Percentiles rank a stretch among this genome's conserved stretches.
Conservation (phyloP, 2,113 vertebrate species). For the Melanerpes formicivorus region DNA sequence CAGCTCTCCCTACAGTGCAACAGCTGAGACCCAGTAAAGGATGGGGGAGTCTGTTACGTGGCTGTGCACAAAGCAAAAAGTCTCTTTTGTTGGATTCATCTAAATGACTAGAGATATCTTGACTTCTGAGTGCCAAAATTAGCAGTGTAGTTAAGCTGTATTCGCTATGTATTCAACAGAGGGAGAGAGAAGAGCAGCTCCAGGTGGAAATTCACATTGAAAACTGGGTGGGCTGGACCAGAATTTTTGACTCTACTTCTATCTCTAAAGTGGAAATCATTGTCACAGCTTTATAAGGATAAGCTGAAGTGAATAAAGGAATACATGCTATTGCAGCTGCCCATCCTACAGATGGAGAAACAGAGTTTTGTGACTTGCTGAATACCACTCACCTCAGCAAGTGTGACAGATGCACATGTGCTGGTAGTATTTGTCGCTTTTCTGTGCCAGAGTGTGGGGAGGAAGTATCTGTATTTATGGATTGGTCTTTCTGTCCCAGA, state of each 20-base stretch:
- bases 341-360: neutral
- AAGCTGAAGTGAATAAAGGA: neutral
- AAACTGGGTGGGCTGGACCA: neutral
- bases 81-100: neutral
- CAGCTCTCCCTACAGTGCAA: neutral
- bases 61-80: neutral
- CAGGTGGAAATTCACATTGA: neutral
- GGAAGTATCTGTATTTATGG: neutral
- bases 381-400: neutral
- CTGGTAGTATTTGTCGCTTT: neutral
- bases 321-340: neutral
- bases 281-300: neutral
- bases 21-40: neutral
- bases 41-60: neutral
- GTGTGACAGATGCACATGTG: neutral
- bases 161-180: neutral
- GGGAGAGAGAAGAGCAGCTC: neutral
- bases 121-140: neutral
- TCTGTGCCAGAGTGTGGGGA: neutral
- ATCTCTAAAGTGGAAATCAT: neutral
- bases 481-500: neutral
- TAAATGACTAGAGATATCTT: neutral
- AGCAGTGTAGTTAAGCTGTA: neutral
- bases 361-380: neutral
- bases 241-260: neutral